Percentiles rank a stretch among this genome's conserved stretches.
Conservation (phyloP, 2,113 vertebrate species). For the Cavia porcellus region DNA sequence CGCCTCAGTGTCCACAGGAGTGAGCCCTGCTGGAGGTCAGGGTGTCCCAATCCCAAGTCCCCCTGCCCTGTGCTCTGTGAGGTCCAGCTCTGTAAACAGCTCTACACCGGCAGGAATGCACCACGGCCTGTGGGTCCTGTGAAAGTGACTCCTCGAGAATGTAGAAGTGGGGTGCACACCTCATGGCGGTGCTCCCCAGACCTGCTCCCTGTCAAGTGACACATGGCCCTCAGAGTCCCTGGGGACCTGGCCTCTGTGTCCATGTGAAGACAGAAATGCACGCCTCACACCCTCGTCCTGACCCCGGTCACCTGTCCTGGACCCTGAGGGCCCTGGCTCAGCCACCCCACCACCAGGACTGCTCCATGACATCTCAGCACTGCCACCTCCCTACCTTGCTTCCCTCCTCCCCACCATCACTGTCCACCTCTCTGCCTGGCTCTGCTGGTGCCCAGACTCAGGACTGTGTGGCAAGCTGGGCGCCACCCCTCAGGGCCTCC, state of each 20-base stretch:
- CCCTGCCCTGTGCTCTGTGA: accelerated
- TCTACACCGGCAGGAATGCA: accelerated
- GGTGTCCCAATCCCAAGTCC: background rate
- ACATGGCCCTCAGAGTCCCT: accelerated
- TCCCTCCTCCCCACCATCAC: background rate
- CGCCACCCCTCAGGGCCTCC: background rate
- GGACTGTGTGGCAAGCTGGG: background rate
- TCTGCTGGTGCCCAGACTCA: background rate
- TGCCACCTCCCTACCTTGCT: background rate
- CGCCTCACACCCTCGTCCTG: background rate
- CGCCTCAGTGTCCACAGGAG: background rate
- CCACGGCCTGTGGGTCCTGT: background rate
- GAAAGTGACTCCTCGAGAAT: accelerated
- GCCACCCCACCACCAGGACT: background rate
- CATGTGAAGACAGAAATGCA: background rate
- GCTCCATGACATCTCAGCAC: background rate
- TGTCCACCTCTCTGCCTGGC: background rate
- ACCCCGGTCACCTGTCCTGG: background rate
- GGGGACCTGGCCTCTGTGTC: background rate
- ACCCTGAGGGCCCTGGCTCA: background rate
- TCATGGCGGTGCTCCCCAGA: background rate
- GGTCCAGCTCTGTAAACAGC: background rate
- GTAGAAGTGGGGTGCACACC: accelerated
- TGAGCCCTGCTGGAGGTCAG: accelerated
- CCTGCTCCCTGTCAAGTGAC: background rate